phyloP scores from a whole-genome alignment of 2,113 vertebrate species.

The Xerus inauris region DNA sequence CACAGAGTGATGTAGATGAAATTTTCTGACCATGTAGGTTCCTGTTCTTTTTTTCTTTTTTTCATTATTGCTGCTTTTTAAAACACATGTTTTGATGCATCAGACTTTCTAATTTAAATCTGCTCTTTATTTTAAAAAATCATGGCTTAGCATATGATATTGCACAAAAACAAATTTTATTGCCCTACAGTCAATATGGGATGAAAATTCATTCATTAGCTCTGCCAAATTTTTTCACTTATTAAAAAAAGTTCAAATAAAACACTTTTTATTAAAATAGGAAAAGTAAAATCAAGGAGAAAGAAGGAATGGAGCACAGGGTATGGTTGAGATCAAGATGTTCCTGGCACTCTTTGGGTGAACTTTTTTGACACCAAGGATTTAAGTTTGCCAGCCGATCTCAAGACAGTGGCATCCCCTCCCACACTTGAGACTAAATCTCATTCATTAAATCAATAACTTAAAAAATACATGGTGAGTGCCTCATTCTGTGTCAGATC shows the following conservation, averaged over 20 bases:
- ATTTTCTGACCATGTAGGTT: not conserved
- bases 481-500: not conserved
- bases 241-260: constrained; percentile 5
- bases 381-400: not conserved
- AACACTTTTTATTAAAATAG: not conserved
- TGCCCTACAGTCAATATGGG: not conserved
- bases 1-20: not conserved
- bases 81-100: too few species aligned
- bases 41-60: not conserved
- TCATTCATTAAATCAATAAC: not conserved
- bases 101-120: not conserved
- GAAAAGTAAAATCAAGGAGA: not conserved
- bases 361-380: not conserved
- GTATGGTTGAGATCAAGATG: not conserved
- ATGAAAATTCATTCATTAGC: constrained; percentile 1
- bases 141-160: not conserved
- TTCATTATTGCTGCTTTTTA: constrained; percentile 14
- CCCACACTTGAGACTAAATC: constrained; percentile 43
- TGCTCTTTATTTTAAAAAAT: constrained; percentile 4
- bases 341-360: not conserved
- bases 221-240: constrained; percentile 4
- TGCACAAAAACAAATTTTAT: constrained; percentile 2
- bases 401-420: not conserved
- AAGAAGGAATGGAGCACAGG: not conserved
- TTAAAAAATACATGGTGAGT: not conserved